phyloP scores from a whole-genome alignment of 1,140 invertebrate genomes.

The Spodoptera frugiperda region DNA sequence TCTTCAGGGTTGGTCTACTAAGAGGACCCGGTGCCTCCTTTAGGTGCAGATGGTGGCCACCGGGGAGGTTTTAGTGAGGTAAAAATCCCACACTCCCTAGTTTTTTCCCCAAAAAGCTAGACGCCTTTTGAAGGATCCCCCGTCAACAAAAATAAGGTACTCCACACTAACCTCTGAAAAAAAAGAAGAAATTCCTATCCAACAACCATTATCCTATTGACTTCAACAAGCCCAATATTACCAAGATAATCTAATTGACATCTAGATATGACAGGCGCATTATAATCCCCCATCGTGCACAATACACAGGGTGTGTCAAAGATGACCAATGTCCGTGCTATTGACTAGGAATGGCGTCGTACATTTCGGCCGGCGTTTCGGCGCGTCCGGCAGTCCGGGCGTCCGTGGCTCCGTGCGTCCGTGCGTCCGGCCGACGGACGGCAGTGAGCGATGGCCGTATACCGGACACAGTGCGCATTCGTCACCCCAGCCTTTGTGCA shows the following conservation, averaged over 20 bases:
- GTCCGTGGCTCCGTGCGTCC: slow-evolving; percentile 19
- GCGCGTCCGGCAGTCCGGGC: slow-evolving; percentile 31
- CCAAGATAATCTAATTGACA: neutral
- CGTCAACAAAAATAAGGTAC: no score
- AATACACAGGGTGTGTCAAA: slow-evolving; percentile 40
- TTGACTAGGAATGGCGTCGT: slow-evolving; percentile 29
- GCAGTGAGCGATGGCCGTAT: slow-evolving; percentile 66
- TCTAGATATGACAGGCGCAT: neutral
- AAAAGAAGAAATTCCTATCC: no score
- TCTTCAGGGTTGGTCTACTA: no score
- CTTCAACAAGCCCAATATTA: neutral
- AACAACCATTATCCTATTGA: no score
- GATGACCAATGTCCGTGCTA: slow-evolving; percentile 44
- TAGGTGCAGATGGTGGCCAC: no score
- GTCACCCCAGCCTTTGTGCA: slow-evolving; percentile 58
- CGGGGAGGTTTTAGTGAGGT: no score
- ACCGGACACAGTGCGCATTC: slow-evolving; percentile 67
- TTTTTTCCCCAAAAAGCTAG: no score
- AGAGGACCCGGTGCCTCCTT: no score
- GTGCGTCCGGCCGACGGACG: slow-evolving; percentile 17
- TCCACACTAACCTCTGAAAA: no score
- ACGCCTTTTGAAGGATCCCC: no score
- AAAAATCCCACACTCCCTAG: no score
- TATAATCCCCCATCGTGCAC: neutral
- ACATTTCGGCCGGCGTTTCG: slow-evolving; percentile 15